These are phyloP conservation scores for Synergus itoensis DNA, from an alignment of 2,888 invertebrate genomes.

Conservation along the genomic window DNA sequence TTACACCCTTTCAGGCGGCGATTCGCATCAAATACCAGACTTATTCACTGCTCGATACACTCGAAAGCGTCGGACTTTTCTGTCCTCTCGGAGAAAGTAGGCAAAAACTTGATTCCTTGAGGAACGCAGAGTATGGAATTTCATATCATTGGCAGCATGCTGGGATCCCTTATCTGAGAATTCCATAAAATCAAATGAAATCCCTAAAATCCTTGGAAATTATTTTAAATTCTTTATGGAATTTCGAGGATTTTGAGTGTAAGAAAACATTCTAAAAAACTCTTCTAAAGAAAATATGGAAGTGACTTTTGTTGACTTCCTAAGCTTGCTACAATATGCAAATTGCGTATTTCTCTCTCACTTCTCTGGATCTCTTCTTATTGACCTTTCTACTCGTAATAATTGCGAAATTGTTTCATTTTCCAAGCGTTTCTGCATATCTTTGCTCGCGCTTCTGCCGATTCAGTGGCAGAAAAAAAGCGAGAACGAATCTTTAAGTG, in stretches of 20 bases:
- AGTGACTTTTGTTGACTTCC: not conserved
- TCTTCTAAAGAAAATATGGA: not conserved
- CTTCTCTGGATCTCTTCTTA: not conserved
- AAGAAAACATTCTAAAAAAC: not conserved
- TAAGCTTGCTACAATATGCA: not conserved
- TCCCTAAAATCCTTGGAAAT: no score
- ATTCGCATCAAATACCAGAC: not conserved
- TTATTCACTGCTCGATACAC: not conserved
- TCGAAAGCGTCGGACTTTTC: not conserved
- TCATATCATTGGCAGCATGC: not conserved
- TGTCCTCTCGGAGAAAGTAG: not conserved
- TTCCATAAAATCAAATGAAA: no score
- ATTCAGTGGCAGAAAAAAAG: not conserved
- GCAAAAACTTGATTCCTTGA: not conserved
- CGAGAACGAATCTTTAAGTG: no score
- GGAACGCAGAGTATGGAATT: not conserved
- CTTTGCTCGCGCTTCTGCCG: not conserved
- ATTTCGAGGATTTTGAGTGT: not conserved
- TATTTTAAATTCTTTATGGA: no score
- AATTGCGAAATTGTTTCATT: slow-evolving; percentile 49
- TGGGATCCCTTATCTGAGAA: not conserved
- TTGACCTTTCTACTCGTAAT: slow-evolving; percentile 21
- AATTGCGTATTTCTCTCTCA: not conserved
- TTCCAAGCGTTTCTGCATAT: slow-evolving; percentile 16
- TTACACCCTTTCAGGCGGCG: not conserved